A percentile compares a stretch with the other conserved stretches of the same genome.
Evolutionary conservation across 2,113 vertebrate species (phyloP).

Genomic region (Murina feae): DNA sequence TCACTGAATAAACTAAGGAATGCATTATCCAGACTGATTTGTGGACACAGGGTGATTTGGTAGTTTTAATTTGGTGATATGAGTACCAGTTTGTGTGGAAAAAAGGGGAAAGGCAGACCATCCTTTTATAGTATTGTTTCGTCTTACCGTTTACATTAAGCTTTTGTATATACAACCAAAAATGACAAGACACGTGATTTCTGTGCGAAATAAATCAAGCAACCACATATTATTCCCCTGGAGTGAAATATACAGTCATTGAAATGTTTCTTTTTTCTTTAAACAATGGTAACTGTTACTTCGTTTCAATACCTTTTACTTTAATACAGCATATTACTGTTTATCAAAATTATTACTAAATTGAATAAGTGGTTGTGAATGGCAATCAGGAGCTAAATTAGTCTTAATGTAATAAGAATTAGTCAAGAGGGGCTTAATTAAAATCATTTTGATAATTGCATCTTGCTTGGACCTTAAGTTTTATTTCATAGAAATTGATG

Average conservation of each 20-base stretch:
- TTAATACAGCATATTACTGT: not conserved
- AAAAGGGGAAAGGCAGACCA: not conserved
- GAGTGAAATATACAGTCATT: not conserved
- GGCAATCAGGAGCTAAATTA: slow-evolving; percentile 50
- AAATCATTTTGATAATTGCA: slow-evolving; percentile 35
- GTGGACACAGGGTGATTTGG: not conserved
- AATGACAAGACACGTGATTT: not conserved
- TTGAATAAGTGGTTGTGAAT: slow-evolving; percentile 34
- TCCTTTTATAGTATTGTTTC: not conserved
- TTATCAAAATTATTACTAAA: slow-evolving; percentile 47
- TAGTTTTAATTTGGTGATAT: slow-evolving; percentile 55
- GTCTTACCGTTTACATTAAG: not conserved
- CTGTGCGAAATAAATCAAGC: not conserved
- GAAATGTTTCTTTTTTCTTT: not conserved
- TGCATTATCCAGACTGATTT: not conserved
- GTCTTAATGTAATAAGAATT: slow-evolving; percentile 48
- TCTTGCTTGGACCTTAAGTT: slow-evolving; percentile 20
- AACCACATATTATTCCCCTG: not conserved
- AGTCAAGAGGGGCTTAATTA: slow-evolving; percentile 44
- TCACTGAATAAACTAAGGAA: slow-evolving; percentile 65
- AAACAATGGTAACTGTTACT: not conserved
- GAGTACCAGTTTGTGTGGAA: not conserved
- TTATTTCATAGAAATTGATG: slow-evolving; percentile 28
- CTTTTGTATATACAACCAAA: not conserved
- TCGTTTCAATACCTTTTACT: not conserved